These are phyloP conservation scores for Tinea semifulvella DNA, from an alignment of 2,888 invertebrate genomes.

Conservation along the genomic window DNA sequence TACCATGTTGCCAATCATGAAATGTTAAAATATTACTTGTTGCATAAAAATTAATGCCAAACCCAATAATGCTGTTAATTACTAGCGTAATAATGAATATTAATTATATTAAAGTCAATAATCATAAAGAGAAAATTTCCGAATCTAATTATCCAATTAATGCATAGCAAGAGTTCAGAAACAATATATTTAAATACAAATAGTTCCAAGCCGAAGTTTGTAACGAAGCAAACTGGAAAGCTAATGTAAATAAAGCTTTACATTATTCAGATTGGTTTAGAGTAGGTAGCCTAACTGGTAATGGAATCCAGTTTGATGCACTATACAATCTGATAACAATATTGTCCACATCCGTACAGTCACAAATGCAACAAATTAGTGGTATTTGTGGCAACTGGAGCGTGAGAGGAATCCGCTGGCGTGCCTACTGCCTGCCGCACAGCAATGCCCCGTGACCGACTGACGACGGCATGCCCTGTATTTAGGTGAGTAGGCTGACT, in stretches of 20 bases:
- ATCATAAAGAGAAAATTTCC: constrained; percentile 19
- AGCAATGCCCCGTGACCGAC: constrained; percentile 48
- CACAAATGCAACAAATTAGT: constrained; percentile 53
- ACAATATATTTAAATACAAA: no score
- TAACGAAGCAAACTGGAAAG: no score
- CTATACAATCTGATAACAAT: constrained; percentile 3
- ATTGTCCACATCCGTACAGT: constrained; percentile 28
- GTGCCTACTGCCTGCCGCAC: constrained; percentile 37
- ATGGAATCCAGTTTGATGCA: constrained; percentile 7
- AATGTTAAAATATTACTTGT: not conserved
- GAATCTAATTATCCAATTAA: constrained; percentile 20
- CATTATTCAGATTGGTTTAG: no score
- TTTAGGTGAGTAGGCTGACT: constrained; percentile 28
- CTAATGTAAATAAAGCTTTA: no score
- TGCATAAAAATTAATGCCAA: no score
- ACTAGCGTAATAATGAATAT: constrained; percentile 8
- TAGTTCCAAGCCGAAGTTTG: no score
- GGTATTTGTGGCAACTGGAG: constrained; percentile 57
- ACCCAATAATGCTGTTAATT: no score
- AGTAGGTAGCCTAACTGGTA: no score
- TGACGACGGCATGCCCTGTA: constrained; percentile 20
- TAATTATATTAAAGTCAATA: constrained; percentile 10
- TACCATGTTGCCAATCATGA: not conserved
- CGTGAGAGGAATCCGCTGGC: constrained; percentile 57
- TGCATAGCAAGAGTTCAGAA: no score